These are phyloP conservation scores for Habrosyne pyritoides DNA, from an alignment of 2,888 invertebrate species.

Conservation along the genomic window DNA sequence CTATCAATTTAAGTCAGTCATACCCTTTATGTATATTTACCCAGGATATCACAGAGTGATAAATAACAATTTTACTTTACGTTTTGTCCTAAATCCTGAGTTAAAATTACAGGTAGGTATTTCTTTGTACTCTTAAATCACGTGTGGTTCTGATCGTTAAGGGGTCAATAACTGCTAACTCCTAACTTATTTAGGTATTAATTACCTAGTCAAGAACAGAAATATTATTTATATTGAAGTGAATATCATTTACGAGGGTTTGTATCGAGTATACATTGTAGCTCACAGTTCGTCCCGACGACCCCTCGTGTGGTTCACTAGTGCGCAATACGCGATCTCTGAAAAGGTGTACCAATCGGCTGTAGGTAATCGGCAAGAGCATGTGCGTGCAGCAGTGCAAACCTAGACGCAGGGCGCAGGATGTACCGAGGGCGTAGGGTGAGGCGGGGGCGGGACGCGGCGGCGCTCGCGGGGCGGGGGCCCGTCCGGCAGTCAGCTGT, in stretches of 20 bases:
- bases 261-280: constrained; percentile 8
- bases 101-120: constrained; percentile 13
- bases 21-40: background rate
- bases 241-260: background rate
- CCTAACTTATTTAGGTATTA: constrained; percentile 49
- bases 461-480: constrained; percentile 49
- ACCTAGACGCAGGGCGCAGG: constrained; percentile 58
- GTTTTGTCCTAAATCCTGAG: constrained; percentile 4
- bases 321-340: constrained; percentile 26
- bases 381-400: constrained; percentile 54
- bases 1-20: background rate
- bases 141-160: constrained; percentile 77
- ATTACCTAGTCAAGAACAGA: constrained; percentile 17
- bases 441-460: constrained; percentile 41
- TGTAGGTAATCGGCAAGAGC: constrained; percentile 19
- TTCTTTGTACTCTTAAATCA: constrained; percentile 72
- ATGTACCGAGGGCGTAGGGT: constrained; percentile 41
- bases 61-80: background rate
- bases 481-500: constrained; percentile 79
- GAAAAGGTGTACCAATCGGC: constrained; percentile 28
- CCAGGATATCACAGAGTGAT: background rate
- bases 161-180: constrained; percentile 79
- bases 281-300: constrained; percentile 4
- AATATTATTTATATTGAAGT: background rate
- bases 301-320: constrained; percentile 10